Percentiles rank a stretch among this genome's conserved stretches.
These are phyloP conservation scores for Mastigias papua DNA, from an alignment of 30 jellyfish, hydroid and myxozoan species.

Conservation along the genomic window DNA sequence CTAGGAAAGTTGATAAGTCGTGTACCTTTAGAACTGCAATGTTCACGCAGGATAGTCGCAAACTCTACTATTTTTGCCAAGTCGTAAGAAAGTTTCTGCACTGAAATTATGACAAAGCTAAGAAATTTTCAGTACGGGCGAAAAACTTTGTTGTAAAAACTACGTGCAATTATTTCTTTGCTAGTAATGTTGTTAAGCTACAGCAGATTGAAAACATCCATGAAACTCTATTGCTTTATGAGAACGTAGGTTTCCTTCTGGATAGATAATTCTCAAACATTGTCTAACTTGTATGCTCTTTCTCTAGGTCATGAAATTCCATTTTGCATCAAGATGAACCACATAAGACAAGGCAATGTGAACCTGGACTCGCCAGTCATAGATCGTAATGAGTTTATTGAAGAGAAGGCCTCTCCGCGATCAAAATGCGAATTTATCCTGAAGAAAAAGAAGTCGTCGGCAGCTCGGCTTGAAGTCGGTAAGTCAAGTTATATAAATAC, in stretches of 20 bases:
- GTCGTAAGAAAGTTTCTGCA: not conserved
- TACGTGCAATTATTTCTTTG: too few species aligned
- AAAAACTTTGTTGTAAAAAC: too few species aligned
- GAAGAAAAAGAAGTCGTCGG: conserved; percentile 78
- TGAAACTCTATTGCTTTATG: too few species aligned
- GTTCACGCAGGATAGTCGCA: not conserved
- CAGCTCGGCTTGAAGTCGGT: conserved; percentile 83
- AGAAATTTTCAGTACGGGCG: not conserved
- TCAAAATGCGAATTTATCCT: conserved; percentile 81
- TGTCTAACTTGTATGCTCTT: not conserved
- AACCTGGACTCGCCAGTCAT: conserved; percentile 16
- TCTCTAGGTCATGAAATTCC: conserved; percentile 97
- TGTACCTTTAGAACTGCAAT: too few species aligned
- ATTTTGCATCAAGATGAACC: conserved; percentile 91
- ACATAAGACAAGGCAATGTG: conserved; percentile 57
- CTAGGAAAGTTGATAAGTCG: too few species aligned
- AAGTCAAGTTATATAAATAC: too few species aligned
- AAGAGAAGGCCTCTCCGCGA: conserved; percentile 37
- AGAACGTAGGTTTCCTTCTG: too few species aligned
- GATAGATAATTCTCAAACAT: not conserved
- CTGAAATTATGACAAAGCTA: not conserved
- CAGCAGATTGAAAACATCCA: too few species aligned
- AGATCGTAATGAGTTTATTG: conserved; percentile 25
- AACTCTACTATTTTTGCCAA: not conserved
- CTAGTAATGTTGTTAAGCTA: too few species aligned